phyloP scores from a whole-genome alignment of 2,797 vertebrate genomes.

The Poeciliopsis gracilis region DNA sequence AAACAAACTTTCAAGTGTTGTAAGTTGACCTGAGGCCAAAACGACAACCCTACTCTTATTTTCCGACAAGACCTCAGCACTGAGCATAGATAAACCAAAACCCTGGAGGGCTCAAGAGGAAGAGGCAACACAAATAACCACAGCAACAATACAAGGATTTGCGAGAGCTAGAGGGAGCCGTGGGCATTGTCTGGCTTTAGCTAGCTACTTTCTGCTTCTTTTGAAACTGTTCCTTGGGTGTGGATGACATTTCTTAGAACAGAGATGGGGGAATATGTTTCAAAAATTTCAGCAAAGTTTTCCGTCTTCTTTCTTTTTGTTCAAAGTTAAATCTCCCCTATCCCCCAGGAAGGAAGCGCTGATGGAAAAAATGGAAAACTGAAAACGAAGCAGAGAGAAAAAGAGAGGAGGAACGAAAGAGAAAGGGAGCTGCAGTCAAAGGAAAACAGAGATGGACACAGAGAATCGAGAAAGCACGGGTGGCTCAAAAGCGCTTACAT shows the following conservation, averaged over 20 bases:
- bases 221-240: slow-evolving; percentile 73
- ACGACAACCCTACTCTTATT: slow-evolving; percentile 63
- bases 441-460: slow-evolving; percentile 40
- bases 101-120: slow-evolving; percentile 64
- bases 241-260: slow-evolving; percentile 78
- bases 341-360: slow-evolving; percentile 51
- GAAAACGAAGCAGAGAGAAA: slow-evolving; percentile 43
- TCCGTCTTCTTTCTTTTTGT: slow-evolving; percentile 57
- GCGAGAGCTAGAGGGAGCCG: slow-evolving; percentile 63
- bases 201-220: slow-evolving; percentile 70
- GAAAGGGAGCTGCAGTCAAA: slow-evolving; percentile 23
- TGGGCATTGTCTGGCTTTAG: slow-evolving; percentile 73
- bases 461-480: slow-evolving; percentile 20
- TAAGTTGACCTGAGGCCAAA: slow-evolving; percentile 65
- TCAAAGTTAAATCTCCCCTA: slow-evolving; percentile 67
- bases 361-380: slow-evolving; percentile 31
- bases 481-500: slow-evolving; percentile 39
- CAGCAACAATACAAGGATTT: slow-evolving; percentile 77
- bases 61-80: slow-evolving; percentile 70
- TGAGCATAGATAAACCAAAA: slow-evolving; percentile 70
- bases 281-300: slow-evolving; percentile 73
- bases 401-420: slow-evolving; percentile 36
- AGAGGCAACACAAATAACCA: slow-evolving; percentile 71
- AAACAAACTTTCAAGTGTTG: slow-evolving; percentile 52
- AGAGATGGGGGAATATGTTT: slow-evolving; percentile 59